Percentiles rank a stretch among this genome's conserved stretches.
phyloP scores from a whole-genome alignment of 2,797 vertebrate species.

The Dermochelys coriacea region DNA sequence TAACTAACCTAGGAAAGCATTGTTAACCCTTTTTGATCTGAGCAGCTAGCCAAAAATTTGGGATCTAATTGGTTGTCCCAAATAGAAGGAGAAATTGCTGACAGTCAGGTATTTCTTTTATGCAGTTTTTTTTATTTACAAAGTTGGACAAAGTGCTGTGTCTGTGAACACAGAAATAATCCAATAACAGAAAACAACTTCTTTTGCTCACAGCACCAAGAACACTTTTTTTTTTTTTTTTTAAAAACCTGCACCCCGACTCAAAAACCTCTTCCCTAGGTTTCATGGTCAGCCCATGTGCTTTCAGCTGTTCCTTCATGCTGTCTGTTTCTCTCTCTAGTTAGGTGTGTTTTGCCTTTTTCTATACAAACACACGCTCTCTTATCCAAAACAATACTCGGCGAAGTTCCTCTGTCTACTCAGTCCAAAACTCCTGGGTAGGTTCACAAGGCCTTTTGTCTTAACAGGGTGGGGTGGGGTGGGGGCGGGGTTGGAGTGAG shows the following conservation, averaged over 20 bases:
- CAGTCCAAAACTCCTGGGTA: background rate
- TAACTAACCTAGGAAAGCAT: background rate
- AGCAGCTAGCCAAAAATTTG: background rate
- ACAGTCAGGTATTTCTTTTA: background rate
- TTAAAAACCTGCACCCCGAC: background rate
- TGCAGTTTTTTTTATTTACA: background rate
- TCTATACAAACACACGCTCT: background rate
- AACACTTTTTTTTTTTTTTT: background rate
- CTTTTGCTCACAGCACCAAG: background rate
- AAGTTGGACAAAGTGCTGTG: background rate
- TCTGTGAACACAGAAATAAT: background rate
- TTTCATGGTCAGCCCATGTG: background rate
- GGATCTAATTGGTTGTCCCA: background rate
- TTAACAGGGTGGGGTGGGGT: background rate
- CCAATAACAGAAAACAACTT: background rate
- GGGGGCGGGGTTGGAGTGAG: too few relatives aligned
- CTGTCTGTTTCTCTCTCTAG: background rate
- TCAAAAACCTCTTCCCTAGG: background rate
- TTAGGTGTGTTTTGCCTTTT: background rate
- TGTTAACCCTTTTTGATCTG: background rate
- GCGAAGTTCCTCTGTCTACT: background rate
- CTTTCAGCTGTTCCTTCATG: background rate
- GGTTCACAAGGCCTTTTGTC: background rate
- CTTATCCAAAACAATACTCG: background rate
- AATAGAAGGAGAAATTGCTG: background rate